Conservation (phyloP, 1,140 invertebrate genomes). For the Zaprionus inermis region DNA sequence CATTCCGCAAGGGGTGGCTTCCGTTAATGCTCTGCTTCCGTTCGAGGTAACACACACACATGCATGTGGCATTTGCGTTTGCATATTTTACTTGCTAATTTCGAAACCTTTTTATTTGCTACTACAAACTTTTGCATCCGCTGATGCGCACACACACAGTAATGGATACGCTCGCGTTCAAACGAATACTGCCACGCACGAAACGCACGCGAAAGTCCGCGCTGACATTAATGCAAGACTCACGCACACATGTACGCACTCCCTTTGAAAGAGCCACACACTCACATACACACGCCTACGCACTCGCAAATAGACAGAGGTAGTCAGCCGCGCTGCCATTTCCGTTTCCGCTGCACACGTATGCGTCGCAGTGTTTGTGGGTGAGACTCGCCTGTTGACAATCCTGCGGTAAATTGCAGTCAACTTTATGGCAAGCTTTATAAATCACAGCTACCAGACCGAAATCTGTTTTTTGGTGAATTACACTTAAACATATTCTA, state of each 20-base stretch:
- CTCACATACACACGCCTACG: constrained; percentile 13
- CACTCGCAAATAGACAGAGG: constrained; percentile 14
- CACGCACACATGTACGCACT: constrained; percentile 31
- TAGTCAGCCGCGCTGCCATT: constrained; percentile 44
- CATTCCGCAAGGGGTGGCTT: constrained; percentile 60
- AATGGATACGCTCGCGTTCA: neutral
- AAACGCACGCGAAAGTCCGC: constrained; percentile 1
- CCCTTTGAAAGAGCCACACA: constrained; percentile 4
- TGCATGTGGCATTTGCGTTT: constrained; percentile 36
- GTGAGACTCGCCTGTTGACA: constrained; percentile 60
- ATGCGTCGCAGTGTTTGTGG: constrained; percentile 50
- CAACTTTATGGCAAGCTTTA: constrained; percentile 57
- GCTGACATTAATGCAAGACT: constrained; percentile 20
- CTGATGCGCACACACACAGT: constrained; percentile 33
- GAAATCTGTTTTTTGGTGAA: neutral
- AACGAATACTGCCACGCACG: neutral
- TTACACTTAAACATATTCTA: neutral
- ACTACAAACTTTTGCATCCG: constrained; percentile 69
- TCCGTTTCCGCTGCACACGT: constrained; percentile 70
- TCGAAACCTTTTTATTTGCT: constrained; percentile 56
- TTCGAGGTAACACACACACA: constrained; percentile 9
- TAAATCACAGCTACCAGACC: constrained; percentile 44
- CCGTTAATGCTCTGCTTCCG: constrained; percentile 49
- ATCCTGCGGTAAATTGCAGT: constrained; percentile 71
- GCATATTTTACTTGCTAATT: constrained; percentile 54